Conservation (phyloP, 2,888 invertebrate species). For the Cerastis leucographa region DNA sequence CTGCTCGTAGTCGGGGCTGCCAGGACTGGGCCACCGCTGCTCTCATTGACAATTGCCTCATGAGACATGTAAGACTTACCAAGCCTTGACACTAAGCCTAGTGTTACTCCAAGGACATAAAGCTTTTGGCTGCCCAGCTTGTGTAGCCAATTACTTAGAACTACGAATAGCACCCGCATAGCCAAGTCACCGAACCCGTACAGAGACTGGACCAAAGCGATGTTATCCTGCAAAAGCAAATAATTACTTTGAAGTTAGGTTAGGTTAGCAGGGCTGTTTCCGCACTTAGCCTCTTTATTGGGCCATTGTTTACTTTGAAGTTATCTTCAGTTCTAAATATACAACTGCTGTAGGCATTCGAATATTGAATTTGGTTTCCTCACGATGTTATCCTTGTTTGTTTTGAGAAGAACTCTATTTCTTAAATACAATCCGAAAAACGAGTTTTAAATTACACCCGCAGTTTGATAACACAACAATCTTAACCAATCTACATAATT, state of each 20-base stretch:
- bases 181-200: conserved; percentile 92
- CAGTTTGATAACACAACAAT: background rate
- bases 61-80: conserved; percentile 85
- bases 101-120: conserved; percentile 90
- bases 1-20: no score
- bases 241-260: conserved; percentile 3
- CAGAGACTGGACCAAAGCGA: conserved; percentile 92
- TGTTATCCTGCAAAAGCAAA: conserved; percentile 84
- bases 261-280: no score
- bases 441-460: background rate
- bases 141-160: conserved; percentile 87
- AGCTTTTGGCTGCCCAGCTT: conserved; percentile 91
- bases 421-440: background rate
- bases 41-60: no score
- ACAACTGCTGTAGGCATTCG: background rate
- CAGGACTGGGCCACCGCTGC: no score
- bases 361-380: conserved; percentile 22
- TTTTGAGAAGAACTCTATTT: background rate
- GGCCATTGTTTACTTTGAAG: conserved; percentile 1
- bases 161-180: conserved; percentile 90
- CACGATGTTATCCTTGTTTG: background rate
- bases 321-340: background rate
- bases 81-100: conserved; percentile 87
- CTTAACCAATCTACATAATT: conserved; percentile 5
- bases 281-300: no score